Base-by-base conservation (phyloP, 2,113 vertebrate species). In the Apodemus sylvaticus region DNA sequence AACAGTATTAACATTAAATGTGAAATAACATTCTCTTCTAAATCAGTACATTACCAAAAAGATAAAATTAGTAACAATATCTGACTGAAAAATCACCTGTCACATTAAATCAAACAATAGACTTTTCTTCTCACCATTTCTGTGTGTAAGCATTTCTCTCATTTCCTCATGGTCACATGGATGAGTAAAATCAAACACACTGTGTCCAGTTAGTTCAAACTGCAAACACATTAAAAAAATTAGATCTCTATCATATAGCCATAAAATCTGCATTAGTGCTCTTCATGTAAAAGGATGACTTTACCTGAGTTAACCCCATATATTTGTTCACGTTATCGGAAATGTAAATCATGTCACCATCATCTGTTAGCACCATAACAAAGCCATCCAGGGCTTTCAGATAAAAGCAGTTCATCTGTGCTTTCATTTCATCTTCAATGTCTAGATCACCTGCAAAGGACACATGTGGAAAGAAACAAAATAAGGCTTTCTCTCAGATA, bases 141-240 rank as follows among this genome's bases (percentile, higher is more conserved):
- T 99, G 98, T 99, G 99, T 36, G 99, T 98, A 97, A 99, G 99
- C 99, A 99, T 99, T 98, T 99, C 99, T 98, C 99, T 99, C 98
- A 99, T 98, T 98, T 99, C 99, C 96, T 99, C 99, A 71, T 99
- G 99, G 98, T 99, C 99, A 98, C 99, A 99, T 0, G 99, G 99
- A 98, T 99, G 99, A 97, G 99, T 99, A 98, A 99, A 99, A 98
- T 99, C 99, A 98, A 99, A 99, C 60, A 99, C 99, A 97, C 99
- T 99, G 98, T 99, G 99, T 97, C 99, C 99, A 45, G 99, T 99
- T 97, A 99, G 98, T 96, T 99, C 99, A 98, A 99, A 99, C 99
- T 99, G 98, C 94, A 97, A 98, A 97, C 36, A 90, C 7, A 98
- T 98, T 83, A 96, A 31, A 17, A 94, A 36, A 97, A 0, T 10